A percentile compares a stretch with the other conserved stretches of the same genome.
These are phyloP conservation scores for Spodoptera picta DNA, from an alignment of 2,888 invertebrate genomes.

Conservation along the genomic window DNA sequence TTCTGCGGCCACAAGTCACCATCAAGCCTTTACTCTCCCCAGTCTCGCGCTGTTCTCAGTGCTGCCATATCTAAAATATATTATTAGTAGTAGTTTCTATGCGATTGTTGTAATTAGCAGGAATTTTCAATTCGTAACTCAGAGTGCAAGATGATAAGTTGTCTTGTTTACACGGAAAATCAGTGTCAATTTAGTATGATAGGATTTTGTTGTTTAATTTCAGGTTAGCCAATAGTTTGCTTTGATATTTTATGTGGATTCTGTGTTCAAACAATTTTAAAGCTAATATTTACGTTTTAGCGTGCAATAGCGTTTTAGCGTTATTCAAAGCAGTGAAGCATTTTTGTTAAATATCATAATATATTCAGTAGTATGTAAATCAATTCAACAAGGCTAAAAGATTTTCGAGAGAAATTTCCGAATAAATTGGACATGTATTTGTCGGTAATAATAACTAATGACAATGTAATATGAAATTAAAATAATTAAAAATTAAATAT, in stretches of 20 bases:
- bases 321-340: neutral
- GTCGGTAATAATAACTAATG: constrained; percentile 1
- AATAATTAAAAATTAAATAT: constrained; percentile 41
- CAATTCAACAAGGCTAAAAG: neutral
- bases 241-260: constrained; percentile 23
- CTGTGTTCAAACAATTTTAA: neutral
- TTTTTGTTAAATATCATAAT: neutral
- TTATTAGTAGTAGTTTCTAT: constrained; percentile 63
- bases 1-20: constrained; percentile 72
- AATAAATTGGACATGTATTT: constrained; percentile 10
- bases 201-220: constrained; percentile 30
- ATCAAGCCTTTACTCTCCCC: constrained; percentile 69
- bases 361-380: constrained; percentile 3
- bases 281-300: neutral
- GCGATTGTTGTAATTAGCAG: constrained; percentile 58
- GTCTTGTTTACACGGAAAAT: constrained; percentile 45
- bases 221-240: constrained; percentile 33
- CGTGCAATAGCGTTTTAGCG: too few species aligned
- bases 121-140: constrained; percentile 57
- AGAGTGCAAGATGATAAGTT: constrained; percentile 80
- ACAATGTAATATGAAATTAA: constrained; percentile 25
- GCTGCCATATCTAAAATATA: constrained; percentile 68
- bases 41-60: constrained; percentile 67
- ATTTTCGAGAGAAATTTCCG: neutral
- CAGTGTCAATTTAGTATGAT: constrained; percentile 62